phyloP scores from a whole-genome alignment of 2,888 invertebrate genomes.

The Nomada ruficornis region DNA sequence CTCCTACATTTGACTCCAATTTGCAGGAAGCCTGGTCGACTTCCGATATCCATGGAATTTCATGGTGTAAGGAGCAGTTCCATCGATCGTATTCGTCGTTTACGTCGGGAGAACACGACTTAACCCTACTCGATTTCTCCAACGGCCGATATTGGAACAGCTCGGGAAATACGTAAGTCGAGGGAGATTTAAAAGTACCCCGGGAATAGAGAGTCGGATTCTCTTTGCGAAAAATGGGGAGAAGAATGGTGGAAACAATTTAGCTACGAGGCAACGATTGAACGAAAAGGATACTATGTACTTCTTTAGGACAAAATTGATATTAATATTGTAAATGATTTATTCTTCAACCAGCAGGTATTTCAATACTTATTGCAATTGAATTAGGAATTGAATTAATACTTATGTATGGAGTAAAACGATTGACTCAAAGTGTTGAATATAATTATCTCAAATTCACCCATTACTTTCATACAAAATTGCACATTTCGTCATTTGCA shows the following conservation, averaged over 20 bases:
- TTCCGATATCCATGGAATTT: constrained; percentile 67
- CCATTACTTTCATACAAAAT: no score
- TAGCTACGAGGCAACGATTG: background rate
- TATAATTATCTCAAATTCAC: no score
- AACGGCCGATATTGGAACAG: background rate
- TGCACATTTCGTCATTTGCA: no score
- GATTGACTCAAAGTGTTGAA: no score
- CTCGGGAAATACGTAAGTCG: background rate
- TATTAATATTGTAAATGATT: no score
- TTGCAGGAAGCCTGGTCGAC: constrained; percentile 47
- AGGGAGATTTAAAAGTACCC: background rate
- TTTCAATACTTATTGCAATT: no score
- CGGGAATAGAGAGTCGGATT: background rate
- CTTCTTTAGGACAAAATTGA: no score
- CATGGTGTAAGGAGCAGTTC: background rate
- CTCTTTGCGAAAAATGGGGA: no score
- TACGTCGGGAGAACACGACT: constrained; percentile 31
- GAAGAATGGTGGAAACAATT: background rate
- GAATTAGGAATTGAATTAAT: no score
- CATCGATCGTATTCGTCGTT: constrained; percentile 7
- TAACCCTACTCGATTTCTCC: background rate
- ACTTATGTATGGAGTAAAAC: no score
- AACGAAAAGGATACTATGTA: background rate
- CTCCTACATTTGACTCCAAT: constrained; percentile 33
- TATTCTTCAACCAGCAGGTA: no score